Evolutionary conservation across 2,797 vertebrate species (phyloP).

Genomic region (Sebastes vulpes): DNA sequence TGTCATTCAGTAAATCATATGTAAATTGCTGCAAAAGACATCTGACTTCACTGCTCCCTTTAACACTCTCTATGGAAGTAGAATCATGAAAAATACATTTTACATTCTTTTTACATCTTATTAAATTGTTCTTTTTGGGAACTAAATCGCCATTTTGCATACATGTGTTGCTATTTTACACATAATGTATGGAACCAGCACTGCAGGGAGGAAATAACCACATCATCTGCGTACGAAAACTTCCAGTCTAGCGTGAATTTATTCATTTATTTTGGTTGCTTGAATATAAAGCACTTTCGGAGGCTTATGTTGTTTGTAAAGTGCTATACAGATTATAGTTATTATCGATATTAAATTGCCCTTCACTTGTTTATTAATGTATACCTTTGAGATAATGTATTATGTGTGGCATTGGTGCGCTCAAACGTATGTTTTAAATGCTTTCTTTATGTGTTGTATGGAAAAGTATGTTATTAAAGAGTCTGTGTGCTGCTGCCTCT

Average conservation of each 20-base stretch:
- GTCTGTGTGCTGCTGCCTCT: not conserved
- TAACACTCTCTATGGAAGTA: not conserved
- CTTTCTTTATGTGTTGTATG: not conserved
- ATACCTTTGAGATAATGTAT: not conserved
- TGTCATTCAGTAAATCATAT: not conserved
- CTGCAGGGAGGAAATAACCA: not conserved
- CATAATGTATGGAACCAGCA: not conserved
- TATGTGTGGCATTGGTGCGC: not conserved
- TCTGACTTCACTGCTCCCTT: not conserved
- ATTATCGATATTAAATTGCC: not conserved
- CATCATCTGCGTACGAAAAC: not conserved
- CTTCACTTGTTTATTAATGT: not conserved
- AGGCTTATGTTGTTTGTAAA: not conserved
- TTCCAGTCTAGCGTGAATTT: not conserved
- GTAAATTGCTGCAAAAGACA: not conserved
- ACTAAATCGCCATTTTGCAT: not conserved
- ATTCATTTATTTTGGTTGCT: not conserved
- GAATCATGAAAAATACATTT: not conserved
- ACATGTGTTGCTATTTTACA: not conserved
- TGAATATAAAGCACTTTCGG: not conserved
- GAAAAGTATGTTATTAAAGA: conserved; percentile 2
- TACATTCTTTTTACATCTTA: not conserved
- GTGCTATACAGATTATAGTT: not conserved
- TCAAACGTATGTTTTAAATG: not conserved
- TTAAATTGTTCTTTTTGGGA: not conserved